A percentile compares a stretch with the other conserved stretches of the same genome.
These are phyloP conservation scores for Triops longicaudatus DNA, from an alignment of 1,140 invertebrate species.

Conservation along the genomic window DNA sequence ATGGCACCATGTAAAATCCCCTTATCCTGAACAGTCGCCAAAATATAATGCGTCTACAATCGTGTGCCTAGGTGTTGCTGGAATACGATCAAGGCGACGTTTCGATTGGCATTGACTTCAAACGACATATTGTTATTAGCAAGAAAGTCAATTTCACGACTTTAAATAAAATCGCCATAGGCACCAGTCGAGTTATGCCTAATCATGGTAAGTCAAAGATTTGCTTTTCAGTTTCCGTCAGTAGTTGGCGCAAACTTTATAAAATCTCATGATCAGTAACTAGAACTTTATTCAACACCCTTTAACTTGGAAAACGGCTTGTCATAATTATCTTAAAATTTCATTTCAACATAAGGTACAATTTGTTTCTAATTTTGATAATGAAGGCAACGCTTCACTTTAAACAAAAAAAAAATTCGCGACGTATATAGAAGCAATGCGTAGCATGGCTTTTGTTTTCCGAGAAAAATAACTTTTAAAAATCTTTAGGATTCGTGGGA, in stretches of 20 bases:
- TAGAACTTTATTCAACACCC: no score
- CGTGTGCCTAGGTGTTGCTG: slow-evolving; percentile 50
- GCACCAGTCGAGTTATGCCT: not conserved
- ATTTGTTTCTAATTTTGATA: not conserved
- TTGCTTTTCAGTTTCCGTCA: slow-evolving; percentile 21
- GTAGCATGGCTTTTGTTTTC: no score
- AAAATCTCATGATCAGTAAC: no score
- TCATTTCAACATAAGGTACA: no score
- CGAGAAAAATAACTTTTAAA: no score
- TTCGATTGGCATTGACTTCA: slow-evolving; percentile 61
- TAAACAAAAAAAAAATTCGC: no score
- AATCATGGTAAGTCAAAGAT: not conserved
- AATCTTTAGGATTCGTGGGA: slow-evolving; percentile 63
- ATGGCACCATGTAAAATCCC: slow-evolving; percentile 43
- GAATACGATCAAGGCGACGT: slow-evolving; percentile 65
- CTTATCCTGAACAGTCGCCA: slow-evolving; percentile 32
- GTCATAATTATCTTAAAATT: no score
- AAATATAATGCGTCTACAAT: slow-evolving; percentile 21
- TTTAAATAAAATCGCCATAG: not conserved
- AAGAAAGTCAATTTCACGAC: not conserved
- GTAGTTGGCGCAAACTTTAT: no score
- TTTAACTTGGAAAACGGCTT: no score
- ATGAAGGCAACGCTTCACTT: no score
- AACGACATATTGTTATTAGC: slow-evolving; percentile 35
- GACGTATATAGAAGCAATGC: no score